Percentiles rank a stretch among this genome's conserved stretches.
Conservation (phyloP, 1,140 invertebrate genomes). For the Tetramorium parvispinum region DNA sequence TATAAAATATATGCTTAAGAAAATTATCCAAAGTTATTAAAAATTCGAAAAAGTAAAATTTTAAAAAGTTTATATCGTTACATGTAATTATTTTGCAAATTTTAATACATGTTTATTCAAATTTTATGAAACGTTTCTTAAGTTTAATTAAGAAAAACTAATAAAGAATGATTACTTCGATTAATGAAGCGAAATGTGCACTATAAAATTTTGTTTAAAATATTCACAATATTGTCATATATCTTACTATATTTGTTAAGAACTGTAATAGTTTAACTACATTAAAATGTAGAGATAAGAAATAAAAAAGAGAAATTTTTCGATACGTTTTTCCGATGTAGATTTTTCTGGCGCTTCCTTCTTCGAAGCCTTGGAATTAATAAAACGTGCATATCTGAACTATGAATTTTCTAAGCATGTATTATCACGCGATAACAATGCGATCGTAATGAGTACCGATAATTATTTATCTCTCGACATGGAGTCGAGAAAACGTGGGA, state of each 20-base stretch:
- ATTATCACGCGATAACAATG: constrained; percentile 24
- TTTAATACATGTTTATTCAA: background rate
- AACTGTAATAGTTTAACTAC: background rate
- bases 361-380: constrained; percentile 17
- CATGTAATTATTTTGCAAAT: background rate
- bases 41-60: background rate
- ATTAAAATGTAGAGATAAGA: background rate
- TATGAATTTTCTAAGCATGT: background rate
- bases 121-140: background rate
- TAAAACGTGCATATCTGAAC: background rate
- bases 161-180: background rate
- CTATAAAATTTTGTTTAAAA: background rate
- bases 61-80: background rate
- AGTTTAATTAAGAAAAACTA: background rate
- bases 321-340: background rate
- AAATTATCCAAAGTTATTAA: background rate
- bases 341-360: constrained; percentile 3
- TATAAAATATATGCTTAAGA: background rate
- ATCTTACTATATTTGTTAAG: background rate
- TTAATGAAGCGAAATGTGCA: background rate
- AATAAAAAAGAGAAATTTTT: background rate
- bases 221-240: background rate
- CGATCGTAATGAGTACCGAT: constrained; percentile 30
- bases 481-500: constrained; percentile 64
- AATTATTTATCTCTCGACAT: constrained; percentile 50